Evolutionary conservation across 1,140 invertebrate genomes (phyloP).

Genomic region (Armadillidium nasatum): DNA sequence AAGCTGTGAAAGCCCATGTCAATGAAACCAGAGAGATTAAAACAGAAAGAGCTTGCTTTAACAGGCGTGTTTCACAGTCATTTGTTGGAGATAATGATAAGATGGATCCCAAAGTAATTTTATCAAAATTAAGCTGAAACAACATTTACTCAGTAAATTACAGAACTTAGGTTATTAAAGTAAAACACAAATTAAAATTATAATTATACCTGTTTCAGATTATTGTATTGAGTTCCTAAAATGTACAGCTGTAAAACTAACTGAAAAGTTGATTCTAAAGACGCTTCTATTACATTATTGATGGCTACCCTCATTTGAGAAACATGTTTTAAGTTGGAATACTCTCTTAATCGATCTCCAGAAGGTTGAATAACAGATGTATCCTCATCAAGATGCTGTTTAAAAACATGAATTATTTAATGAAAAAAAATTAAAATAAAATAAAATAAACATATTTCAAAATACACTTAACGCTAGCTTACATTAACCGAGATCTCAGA

Average conservation of each 20-base stretch:
- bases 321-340: neutral
- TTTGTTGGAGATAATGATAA: neutral
- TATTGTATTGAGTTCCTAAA: neutral
- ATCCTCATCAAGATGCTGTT: neutral
- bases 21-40: too few species aligned
- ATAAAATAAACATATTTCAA: too few species aligned
- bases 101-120: neutral
- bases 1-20: neutral
- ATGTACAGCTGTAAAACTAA: neutral
- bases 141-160: neutral
- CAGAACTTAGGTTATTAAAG: neutral
- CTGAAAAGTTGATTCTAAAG: neutral
- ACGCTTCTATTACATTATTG: neutral
- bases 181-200: neutral
- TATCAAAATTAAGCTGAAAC: neutral
- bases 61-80: neutral
- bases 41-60: too few species aligned
- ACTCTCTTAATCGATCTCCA: neutral
- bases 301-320: neutral
- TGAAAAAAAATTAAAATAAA: neutral
- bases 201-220: neutral
- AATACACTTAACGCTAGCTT: neutral
- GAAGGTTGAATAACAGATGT: neutral
- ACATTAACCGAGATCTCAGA: neutral
- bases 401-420: neutral